Conservation (phyloP, 2,888 invertebrate genomes). For the Eristalinus sepulchralis region DNA sequence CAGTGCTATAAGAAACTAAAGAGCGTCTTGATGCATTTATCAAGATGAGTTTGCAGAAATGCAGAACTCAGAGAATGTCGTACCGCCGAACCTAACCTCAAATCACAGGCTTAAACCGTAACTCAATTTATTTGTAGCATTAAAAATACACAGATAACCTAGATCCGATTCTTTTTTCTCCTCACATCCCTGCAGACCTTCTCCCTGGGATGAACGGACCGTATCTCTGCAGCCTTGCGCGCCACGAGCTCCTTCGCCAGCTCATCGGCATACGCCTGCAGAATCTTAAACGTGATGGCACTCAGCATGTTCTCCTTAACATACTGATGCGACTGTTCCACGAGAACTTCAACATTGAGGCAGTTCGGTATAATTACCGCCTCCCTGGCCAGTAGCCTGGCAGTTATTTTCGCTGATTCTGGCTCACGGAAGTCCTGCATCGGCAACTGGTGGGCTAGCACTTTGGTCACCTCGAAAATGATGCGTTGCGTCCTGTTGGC, state of each 20-base stretch:
- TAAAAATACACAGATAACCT: background rate
- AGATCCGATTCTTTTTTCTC: slow-evolving; percentile 29
- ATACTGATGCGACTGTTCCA: slow-evolving; percentile 74
- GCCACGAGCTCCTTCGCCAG: slow-evolving; percentile 74
- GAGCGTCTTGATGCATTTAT: no score
- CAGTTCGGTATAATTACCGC: slow-evolving; percentile 76
- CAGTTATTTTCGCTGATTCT: slow-evolving; percentile 74
- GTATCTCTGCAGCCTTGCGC: slow-evolving; percentile 54
- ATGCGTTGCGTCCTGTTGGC: slow-evolving; percentile 76
- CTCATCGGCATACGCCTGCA: slow-evolving; percentile 74
- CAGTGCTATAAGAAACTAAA: no score
- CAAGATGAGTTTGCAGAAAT: no score
- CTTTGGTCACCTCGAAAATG: slow-evolving; percentile 75
- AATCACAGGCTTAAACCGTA: background rate
- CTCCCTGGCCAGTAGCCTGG: slow-evolving; percentile 75
- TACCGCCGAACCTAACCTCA: no score
- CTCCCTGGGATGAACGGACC: slow-evolving; percentile 14
- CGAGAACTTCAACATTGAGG: slow-evolving; percentile 76
- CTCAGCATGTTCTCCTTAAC: slow-evolving; percentile 78
- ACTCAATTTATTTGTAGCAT: background rate
- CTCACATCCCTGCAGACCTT: slow-evolving; percentile 31
- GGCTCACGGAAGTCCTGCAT: slow-evolving; percentile 77
- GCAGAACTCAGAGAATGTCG: no score
- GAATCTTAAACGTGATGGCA: slow-evolving; percentile 76
- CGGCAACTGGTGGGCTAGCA: slow-evolving; percentile 77